These are phyloP conservation scores for Drosophila sordidapex DNA, from an alignment of 2,888 invertebrate genomes.

Conservation along the genomic window DNA sequence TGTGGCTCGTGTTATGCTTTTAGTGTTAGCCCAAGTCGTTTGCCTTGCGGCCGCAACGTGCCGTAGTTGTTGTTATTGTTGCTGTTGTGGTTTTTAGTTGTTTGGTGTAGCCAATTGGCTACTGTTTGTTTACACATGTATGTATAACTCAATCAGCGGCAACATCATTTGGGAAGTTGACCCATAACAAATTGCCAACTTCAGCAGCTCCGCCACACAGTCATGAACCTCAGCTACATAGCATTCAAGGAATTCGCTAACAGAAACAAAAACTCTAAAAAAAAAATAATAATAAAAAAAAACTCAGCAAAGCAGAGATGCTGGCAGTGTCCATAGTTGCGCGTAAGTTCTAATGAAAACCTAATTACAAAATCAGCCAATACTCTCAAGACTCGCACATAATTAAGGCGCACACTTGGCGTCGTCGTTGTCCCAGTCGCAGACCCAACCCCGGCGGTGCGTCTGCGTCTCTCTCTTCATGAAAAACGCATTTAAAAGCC, in stretches of 20 bases:
- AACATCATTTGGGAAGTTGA: constrained; percentile 65
- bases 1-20: constrained; percentile 70
- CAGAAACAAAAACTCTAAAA: constrained; percentile 1
- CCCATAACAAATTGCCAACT: constrained; percentile 59
- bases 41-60: constrained; percentile 53
- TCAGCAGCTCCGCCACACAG: not conserved
- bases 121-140: constrained; percentile 81
- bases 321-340: constrained; percentile 69
- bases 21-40: constrained; percentile 65
- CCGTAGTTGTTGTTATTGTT: constrained; percentile 23
- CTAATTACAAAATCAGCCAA: constrained; percentile 82
- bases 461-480: constrained; percentile 36
- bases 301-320: constrained; percentile 7
- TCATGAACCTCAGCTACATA: constrained; percentile 28
- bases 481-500: constrained; percentile 83
- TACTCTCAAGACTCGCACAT: constrained; percentile 82
- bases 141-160: constrained; percentile 77
- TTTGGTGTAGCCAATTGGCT: constrained; percentile 65
- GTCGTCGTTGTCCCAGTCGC: constrained; percentile 32
- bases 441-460: constrained; percentile 9
- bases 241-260: constrained; percentile 36
- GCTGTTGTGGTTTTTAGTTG: constrained; percentile 19
- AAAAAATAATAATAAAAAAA: constrained; percentile 2
- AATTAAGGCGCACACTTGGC: constrained; percentile 82
- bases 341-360: constrained; percentile 79